Evolutionary conservation across 2,888 invertebrate genomes (phyloP).

Genomic region (Andricus curvator): DNA sequence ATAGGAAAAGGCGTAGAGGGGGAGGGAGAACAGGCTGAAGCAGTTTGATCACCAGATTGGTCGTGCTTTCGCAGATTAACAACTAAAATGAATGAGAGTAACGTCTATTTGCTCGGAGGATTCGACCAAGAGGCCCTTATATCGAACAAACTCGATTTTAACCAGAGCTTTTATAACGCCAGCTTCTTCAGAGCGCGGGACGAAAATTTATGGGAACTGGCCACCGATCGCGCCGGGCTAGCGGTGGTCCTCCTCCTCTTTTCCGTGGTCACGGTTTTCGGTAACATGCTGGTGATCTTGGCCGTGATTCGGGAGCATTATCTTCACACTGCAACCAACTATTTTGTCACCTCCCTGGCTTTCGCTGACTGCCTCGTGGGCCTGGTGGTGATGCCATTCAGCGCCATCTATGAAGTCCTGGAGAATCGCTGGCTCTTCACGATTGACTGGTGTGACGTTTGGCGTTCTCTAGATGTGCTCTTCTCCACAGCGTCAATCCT

Average conservation of each 20-base stretch:
- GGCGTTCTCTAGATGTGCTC: slow-evolving; percentile 97
- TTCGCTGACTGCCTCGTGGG: slow-evolving; percentile 98
- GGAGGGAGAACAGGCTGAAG: slow-evolving; percentile 23
- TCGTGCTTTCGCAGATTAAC: slow-evolving; percentile 40
- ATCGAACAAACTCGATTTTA: slow-evolving; percentile 53
- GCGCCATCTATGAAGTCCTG: slow-evolving; percentile 92
- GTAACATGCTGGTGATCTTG: slow-evolving; percentile 95
- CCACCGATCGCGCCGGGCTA: slow-evolving; percentile 86
- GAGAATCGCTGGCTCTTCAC: slow-evolving; percentile 97
- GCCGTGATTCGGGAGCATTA: slow-evolving; percentile 96
- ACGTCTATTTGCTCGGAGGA: slow-evolving; percentile 70
- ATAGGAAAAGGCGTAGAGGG: slow-evolving; percentile 16
- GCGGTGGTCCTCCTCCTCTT: slow-evolving; percentile 92
- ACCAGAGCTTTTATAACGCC: slow-evolving; percentile 65
- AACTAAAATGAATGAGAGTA: slow-evolving; percentile 73
- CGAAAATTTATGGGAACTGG: slow-evolving; percentile 77
- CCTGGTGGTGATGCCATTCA: slow-evolving; percentile 98
- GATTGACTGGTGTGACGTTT: slow-evolving; percentile 97
- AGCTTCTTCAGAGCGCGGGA: slow-evolving; percentile 52
- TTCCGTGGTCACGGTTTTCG: slow-evolving; percentile 95
- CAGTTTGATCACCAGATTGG: slow-evolving; percentile 39
- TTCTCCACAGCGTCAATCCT: slow-evolving; percentile 98
- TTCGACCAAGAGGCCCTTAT: slow-evolving; percentile 62
- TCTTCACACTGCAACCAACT: slow-evolving; percentile 97
- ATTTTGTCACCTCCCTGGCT: slow-evolving; percentile 97